Percentiles rank a stretch among this genome's conserved stretches.
phyloP scores from a whole-genome alignment of 2,113 vertebrate species.

The Ageneiosus marmoratus region DNA sequence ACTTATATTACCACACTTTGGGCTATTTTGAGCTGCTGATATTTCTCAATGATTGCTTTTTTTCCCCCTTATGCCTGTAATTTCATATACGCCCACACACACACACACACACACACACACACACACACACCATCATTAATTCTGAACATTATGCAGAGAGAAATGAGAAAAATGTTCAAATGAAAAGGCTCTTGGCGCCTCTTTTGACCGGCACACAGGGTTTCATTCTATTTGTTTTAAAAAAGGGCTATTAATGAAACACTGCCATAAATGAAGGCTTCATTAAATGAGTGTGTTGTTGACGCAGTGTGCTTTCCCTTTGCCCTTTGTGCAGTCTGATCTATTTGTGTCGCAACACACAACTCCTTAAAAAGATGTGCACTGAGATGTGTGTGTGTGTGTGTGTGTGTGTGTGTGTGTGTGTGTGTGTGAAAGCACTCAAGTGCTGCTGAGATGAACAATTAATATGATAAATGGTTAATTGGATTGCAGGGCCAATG shows the following conservation, averaged over 20 bases:
- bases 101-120: background rate
- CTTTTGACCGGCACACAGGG: constrained; percentile 7
- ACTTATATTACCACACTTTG: background rate
- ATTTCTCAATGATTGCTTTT: constrained; percentile 17
- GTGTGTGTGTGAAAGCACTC: background rate
- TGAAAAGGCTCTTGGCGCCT: constrained; percentile 17
- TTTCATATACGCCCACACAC: background rate
- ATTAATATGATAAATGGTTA: constrained; percentile 16
- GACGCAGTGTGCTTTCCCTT: background rate
- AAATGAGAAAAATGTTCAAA: constrained; percentile 24
- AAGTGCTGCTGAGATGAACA: constrained; percentile 2
- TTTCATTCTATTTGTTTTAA: constrained; percentile 14
- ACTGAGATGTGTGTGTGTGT: background rate
- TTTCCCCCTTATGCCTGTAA: background rate
- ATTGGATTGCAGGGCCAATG: constrained; percentile 23
- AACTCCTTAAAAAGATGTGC: background rate
- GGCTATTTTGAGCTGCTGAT: constrained; percentile 11
- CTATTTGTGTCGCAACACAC: constrained; percentile 23
- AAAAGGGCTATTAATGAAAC: constrained; percentile 23
- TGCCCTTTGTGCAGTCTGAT: constrained; percentile 15
- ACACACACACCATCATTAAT: constrained; percentile 20
- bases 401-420: background rate
- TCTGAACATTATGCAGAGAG: constrained; percentile 16
- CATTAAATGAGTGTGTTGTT: constrained; percentile 3
- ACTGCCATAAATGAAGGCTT: constrained; percentile 12